Percentiles rank a stretch among this genome's conserved stretches.
Conservation (phyloP, 2,113 vertebrate genomes). For the Smithornis capensis region DNA sequence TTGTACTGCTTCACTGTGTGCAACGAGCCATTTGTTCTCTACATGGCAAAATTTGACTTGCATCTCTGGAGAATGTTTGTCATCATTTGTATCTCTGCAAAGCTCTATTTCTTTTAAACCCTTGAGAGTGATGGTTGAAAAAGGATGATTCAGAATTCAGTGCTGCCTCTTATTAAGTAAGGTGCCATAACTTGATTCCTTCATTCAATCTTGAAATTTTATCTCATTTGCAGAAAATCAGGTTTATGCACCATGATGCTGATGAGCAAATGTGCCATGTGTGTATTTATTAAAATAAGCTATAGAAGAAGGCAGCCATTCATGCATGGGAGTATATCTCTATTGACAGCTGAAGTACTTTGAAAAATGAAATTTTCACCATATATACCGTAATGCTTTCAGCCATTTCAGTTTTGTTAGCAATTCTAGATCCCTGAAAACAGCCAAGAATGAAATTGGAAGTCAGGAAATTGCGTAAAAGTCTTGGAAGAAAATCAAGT, state of each 20-base stretch:
- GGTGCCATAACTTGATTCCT: background rate
- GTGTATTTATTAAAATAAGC: background rate
- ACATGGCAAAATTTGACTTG: background rate
- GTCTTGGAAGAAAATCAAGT: background rate
- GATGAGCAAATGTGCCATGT: background rate
- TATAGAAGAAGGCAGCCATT: background rate
- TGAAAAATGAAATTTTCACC: background rate
- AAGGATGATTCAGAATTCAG: background rate
- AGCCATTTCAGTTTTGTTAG: background rate
- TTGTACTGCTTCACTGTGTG: background rate
- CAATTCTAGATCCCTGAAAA: background rate
- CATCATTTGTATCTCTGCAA: background rate
- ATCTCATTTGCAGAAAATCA: background rate
- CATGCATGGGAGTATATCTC: background rate
- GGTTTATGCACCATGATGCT: background rate
- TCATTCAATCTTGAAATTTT: background rate
- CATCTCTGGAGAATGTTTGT: background rate
- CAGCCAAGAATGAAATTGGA: background rate
- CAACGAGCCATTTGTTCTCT: background rate
- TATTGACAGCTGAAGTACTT: background rate
- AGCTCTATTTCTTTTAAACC: background rate
- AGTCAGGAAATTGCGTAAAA: background rate
- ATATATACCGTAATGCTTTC: background rate
- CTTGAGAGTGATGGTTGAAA: background rate
- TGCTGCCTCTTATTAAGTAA: background rate